Evolutionary conservation across 2,888 invertebrate genomes (phyloP), one percentile per base, ranked within the genome.

Genomic region (Temnothorax ravouxi): DNA sequence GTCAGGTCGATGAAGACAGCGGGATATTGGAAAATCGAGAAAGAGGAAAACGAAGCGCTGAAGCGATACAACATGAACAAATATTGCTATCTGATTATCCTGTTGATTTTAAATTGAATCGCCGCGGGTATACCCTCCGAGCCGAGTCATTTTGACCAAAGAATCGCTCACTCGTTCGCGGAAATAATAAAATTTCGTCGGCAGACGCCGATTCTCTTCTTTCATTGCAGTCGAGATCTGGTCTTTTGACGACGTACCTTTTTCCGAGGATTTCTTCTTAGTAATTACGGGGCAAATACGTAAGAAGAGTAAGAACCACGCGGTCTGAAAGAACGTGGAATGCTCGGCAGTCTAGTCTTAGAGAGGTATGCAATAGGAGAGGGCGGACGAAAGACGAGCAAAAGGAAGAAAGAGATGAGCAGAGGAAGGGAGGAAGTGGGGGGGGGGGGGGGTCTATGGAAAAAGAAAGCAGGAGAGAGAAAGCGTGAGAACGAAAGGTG

Each of bases 201-300:
- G 18, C 50, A 72, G 74, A 59, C 34, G 34, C 62, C 66, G 47
- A 83, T 83, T 69, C 77, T 56, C 21, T 67, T 67, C 64, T 82
- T 83, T 87, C 84, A n/a, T n/a, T n/a, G n/a, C n/a, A 79, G 38
- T 34, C 72, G 29, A 59, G 82, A 74, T 75, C 79, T 66, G n/a
- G 47, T 61, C 76, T 50, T 67, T 62, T 71, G 82, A 85, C 47
- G 85, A 84, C 71, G 81, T 84, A 82, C 74, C 83, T 82, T 84
- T 69, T 75, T 50, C 64, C 69, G 69, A 86, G 79, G 71, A 76
- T 77, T 85, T 56, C 67, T 56, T 50, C 74, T 52, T 72, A 85
- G 83, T 87, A 89, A 89, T 89, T 89, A 89, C 83, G 84, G 64
- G 64, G 71, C 52, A 74, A 84, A 86, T 85, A 88, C 79, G 86